Percentiles rank a stretch among this genome's conserved stretches.
phyloP scores from a whole-genome alignment of 2,797 vertebrate species.

The Phrynocephalus forsythii region DNA sequence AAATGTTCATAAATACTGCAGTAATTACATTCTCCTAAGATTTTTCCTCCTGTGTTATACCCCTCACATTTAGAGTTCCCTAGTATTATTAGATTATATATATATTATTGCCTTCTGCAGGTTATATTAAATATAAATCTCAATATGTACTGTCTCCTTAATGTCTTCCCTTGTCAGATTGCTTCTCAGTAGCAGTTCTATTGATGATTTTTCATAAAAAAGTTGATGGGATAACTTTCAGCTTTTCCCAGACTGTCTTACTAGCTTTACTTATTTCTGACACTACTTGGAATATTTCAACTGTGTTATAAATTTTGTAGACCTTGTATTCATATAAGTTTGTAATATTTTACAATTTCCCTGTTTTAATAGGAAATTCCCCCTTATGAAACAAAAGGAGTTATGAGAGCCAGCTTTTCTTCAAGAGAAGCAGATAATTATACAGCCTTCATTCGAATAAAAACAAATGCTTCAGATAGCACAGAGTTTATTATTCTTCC shows the following conservation, averaged over 20 bases:
- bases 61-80: not conserved
- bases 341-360: slow-evolving; percentile 30
- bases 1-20: not conserved
- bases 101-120: not conserved
- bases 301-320: slow-evolving; percentile 23
- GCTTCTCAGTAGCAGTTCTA: not conserved
- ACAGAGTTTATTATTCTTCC: slow-evolving; percentile 97
- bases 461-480: slow-evolving; percentile 93
- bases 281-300: slow-evolving; percentile 5
- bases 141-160: not conserved
- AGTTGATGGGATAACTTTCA: too few relatives aligned
- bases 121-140: too few relatives aligned
- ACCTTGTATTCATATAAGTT: slow-evolving; percentile 27
- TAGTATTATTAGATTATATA: not conserved
- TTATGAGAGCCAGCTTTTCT: slow-evolving; percentile 99
- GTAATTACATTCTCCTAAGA: not conserved
- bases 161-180: not conserved
- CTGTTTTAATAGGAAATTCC: slow-evolving; percentile 89
- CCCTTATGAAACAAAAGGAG: slow-evolving; percentile 98
- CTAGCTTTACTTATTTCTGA: not conserved
- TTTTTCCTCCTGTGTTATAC: not conserved
- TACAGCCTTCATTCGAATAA: slow-evolving; percentile 97
- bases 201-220: not conserved
- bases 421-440: slow-evolving; percentile 99
- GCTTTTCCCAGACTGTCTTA: too few relatives aligned